Base-by-base conservation (phyloP, 1,140 invertebrate genomes). In the Pseudomyrmex sp. region DNA sequence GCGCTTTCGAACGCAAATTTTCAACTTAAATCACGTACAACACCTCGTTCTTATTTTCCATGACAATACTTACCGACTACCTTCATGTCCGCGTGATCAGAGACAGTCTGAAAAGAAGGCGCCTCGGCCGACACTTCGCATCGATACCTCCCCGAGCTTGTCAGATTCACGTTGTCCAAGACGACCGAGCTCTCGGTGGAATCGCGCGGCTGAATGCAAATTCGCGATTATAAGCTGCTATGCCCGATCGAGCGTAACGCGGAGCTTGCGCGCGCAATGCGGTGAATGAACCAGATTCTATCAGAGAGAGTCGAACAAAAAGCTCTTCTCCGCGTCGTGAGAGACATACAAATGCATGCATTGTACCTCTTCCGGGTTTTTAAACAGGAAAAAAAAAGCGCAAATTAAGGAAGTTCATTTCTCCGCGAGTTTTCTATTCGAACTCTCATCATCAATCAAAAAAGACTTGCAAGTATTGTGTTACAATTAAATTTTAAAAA, bases 91-190 rank as follows among this genome's bases (percentile, higher is more conserved):
- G 96, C 96, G 87, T 97, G 96, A 85, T 97, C 96, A 26, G 96
- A 96, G 74, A 97, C 97, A 18, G 97, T 98, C 92, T 96, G 95
- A 92, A 98, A 98, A 74, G 95, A 96, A n/a, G 97, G 97, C 9
- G 97, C 97, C 93, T 98, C 97, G 1, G 96, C 97, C 4, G 97
- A 97, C 74, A 98, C 97, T 92, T 98, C 97, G 91, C 97, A 98
- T 72, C 97, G 95, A 94, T 98, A 98, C 20, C 96, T 94, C 44
- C 98, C 98, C 46, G 96, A 96, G 61, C 96, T 97, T 89, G 96
- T 96, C 85, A 98, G 93, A 86, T 96, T 96, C 82, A 98, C 96
- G 61, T 96, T 96, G 85, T 95, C 95, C 84, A 98, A 93, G 59
- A 96, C 96, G 68, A 98, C 97, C 90, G 96, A 96, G 73, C 95